These are phyloP conservation scores for Hylia prasina DNA, from an alignment of 2,113 vertebrate genomes.

Conservation along the genomic window DNA sequence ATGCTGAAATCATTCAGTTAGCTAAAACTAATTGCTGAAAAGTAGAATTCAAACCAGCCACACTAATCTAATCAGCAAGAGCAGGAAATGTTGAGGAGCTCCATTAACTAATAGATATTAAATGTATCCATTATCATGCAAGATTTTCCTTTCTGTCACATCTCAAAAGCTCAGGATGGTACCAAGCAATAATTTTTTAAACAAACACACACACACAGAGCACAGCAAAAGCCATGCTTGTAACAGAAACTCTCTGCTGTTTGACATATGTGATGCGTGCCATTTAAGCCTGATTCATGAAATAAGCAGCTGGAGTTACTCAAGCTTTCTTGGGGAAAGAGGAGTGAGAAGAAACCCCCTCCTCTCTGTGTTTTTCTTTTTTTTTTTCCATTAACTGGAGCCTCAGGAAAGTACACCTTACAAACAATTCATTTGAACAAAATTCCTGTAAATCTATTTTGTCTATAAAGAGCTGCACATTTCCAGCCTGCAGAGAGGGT, in stretches of 20 bases:
- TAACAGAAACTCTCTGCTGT: neutral
- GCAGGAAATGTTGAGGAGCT: neutral
- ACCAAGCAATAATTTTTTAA: neutral
- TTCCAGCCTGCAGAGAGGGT: neutral
- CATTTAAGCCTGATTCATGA: neutral
- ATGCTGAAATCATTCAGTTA: neutral
- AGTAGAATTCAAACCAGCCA: neutral
- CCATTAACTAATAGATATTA: neutral
- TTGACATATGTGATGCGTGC: neutral
- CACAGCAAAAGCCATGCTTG: neutral
- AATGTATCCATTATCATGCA: neutral
- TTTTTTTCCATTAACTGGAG: neutral
- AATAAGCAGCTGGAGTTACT: neutral
- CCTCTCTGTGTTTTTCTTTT: rapidly evolving
- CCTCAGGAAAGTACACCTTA: neutral
- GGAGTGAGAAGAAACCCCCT: neutral
- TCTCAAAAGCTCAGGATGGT: neutral
- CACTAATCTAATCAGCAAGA: neutral
- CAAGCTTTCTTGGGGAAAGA: neutral
- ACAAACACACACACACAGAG: neutral
- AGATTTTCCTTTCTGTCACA: neutral
- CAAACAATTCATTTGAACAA: neutral
- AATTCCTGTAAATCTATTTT: neutral
- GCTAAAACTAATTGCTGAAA: neutral
- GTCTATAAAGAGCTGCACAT: neutral